Evolutionary conservation across 2,888 invertebrate species (phyloP), one percentile per base, ranked within the genome.

Genomic region (Orthosia gothica): DNA sequence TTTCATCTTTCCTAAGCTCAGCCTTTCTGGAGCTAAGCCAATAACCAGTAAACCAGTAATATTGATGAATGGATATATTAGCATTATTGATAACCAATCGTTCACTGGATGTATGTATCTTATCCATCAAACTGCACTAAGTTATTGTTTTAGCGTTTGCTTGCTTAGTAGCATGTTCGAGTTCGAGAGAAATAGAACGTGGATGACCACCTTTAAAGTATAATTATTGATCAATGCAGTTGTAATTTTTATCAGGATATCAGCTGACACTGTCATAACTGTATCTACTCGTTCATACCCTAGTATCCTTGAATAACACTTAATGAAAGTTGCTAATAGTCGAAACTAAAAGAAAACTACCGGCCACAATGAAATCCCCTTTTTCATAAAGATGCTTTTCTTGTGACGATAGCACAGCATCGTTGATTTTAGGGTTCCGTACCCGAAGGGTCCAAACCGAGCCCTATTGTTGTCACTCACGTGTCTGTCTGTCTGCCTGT

Each of bases 21-120:
- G n/a, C n/a, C n/a, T n/a, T n/a, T n/a, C 59, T 20, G n/a, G n/a
- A 54, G 7, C 9, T 23, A 0, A 54, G 11, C 13, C 4, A 23
- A 49, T 55, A 20, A 26, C n/a, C n/a, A 64, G 23, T 54, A 26
- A 16, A 57, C 45, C 20, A 23, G 12, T 57, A 49, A 62, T 23
- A n/a, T 52, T 62, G 61, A 77, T 4, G 15, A 77, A 77, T 66
- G 20, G 62, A 54, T 54, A n/a, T 62, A 76, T 54, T 77, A 49
- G 54, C 47, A 9, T 71, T 57, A 76, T 77, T 66, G 47, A 77
- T 65, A 77, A 54, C 71, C 13, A 1, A 12, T 16, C n/a, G 77
- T 47, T 32, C 32, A 11, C 18, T 32, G 40, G 20, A 1, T 40
- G 20, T 58, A 3, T 49, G 23, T 20, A 52, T 15, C 13, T 64